Percentiles rank a stretch among this genome's conserved stretches.
These are phyloP conservation scores for Solea solea DNA, from an alignment of 2,113 vertebrate species.

Conservation along the genomic window DNA sequence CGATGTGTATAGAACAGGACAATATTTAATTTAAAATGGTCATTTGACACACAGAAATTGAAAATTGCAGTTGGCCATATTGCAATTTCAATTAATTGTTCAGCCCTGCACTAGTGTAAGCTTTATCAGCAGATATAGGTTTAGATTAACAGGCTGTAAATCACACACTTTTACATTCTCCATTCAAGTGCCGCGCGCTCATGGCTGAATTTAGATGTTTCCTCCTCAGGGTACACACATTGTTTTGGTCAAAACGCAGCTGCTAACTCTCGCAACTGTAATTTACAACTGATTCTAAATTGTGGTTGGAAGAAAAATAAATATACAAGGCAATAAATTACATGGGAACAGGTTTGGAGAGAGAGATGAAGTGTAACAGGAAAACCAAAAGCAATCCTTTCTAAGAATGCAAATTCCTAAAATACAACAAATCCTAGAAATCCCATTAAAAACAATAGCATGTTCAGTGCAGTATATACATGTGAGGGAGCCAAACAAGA, in stretches of 20 bases:
- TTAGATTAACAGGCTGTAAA: conserved; percentile 47
- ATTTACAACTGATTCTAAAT: not conserved
- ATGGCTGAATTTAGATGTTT: conserved; percentile 43
- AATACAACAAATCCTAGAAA: not conserved
- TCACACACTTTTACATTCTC: conserved; percentile 37
- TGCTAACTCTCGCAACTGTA: conserved; percentile 32
- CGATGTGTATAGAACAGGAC: too few species aligned
- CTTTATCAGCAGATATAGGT: conserved; percentile 41
- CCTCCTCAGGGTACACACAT: conserved; percentile 23
- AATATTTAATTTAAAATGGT: too few species aligned
- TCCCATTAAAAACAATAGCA: too few species aligned
- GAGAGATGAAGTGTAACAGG: not conserved
- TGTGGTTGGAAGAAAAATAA: not conserved
- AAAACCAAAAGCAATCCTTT: not conserved
- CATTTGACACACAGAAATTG: too few species aligned
- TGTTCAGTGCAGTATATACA: too few species aligned
- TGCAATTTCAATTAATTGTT: too few species aligned
- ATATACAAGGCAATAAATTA: not conserved
- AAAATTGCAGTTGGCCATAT: too few species aligned
- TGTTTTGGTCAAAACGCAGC: conserved; percentile 60
- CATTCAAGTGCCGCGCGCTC: conserved; percentile 10
- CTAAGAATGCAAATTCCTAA: not conserved
- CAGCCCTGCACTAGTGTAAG: too few species aligned
- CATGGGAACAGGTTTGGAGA: not conserved
- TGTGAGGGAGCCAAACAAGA: not conserved